Percentiles rank a stretch among this genome's conserved stretches.
Conservation (phyloP, 2,113 vertebrate genomes). For the Chlorodrepanis virens region DNA sequence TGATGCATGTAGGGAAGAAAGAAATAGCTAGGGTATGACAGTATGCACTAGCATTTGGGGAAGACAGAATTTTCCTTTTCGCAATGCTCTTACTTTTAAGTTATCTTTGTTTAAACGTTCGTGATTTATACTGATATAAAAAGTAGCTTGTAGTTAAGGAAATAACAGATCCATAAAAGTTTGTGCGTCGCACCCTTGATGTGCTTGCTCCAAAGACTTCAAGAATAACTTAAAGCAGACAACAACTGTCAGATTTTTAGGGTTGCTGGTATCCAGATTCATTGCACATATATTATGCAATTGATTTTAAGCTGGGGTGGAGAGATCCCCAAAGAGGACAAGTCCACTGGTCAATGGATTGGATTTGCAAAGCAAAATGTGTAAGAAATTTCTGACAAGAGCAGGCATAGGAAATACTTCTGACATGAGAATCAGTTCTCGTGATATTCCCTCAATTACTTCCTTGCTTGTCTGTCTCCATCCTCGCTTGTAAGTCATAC, state of each 20-base stretch:
- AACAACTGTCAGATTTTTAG: not conserved
- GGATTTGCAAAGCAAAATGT: not conserved
- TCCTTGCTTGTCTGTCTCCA: constrained; percentile 55
- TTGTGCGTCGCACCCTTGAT: not conserved
- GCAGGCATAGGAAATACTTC: not conserved
- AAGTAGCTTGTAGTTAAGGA: not conserved
- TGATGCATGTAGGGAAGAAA: not conserved
- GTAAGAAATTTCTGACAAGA: constrained; percentile 41
- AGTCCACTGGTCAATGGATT: not conserved
- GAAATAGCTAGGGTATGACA: not conserved
- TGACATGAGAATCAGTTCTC: constrained; percentile 40
- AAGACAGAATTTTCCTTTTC: not conserved
- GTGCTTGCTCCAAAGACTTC: not conserved
- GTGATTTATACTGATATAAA: not conserved
- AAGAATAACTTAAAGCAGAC: not conserved
- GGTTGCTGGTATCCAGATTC: not conserved
- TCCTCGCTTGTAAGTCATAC: constrained; percentile 48
- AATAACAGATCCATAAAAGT: not conserved
- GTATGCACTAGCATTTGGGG: not conserved
- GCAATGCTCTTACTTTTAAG: not conserved
- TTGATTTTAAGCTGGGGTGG: not conserved
- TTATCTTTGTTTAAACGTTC: not conserved
- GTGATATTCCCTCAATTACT: constrained; percentile 65
- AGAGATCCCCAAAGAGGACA: not conserved
- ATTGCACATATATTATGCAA: not conserved